Evolutionary conservation across 2,113 vertebrate genomes (phyloP).

Genomic region (Spheniscus mendiculus): DNA sequence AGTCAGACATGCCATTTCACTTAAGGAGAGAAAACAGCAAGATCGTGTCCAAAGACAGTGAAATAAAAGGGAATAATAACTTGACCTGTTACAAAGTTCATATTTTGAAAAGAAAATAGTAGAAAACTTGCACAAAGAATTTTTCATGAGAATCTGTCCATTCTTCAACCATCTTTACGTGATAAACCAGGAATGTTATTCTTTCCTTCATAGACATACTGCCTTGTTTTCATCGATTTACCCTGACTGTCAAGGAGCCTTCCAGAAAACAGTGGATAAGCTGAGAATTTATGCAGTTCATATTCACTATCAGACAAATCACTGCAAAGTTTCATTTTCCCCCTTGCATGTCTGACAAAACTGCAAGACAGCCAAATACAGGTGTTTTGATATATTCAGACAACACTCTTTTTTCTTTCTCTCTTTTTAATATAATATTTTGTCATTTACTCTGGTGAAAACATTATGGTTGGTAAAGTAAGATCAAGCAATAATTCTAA

Average conservation of each 20-base stretch:
- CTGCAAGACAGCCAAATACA: constrained; percentile 63
- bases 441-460: constrained; percentile 59
- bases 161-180: background rate
- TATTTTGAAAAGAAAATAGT: background rate
- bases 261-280: constrained; percentile 11
- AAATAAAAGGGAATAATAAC: background rate
- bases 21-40: background rate
- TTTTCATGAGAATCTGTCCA: background rate
- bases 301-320: constrained; percentile 66
- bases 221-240: background rate
- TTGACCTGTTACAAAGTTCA: background rate
- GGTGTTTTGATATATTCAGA: constrained; percentile 71
- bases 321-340: constrained; percentile 60
- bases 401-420: constrained; percentile 16
- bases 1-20: background rate
- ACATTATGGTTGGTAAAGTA: constrained; percentile 54
- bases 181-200: background rate
- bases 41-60: background rate
- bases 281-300: constrained; percentile 24
- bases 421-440: constrained; percentile 33
- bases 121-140: background rate
- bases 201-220: background rate
- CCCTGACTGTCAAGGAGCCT: background rate
- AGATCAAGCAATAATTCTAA: constrained; percentile 62
- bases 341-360: constrained; percentile 53